These are phyloP conservation scores for Heliconius eleuchia DNA, from an alignment of 1,140 invertebrate species.

Conservation along the genomic window DNA sequence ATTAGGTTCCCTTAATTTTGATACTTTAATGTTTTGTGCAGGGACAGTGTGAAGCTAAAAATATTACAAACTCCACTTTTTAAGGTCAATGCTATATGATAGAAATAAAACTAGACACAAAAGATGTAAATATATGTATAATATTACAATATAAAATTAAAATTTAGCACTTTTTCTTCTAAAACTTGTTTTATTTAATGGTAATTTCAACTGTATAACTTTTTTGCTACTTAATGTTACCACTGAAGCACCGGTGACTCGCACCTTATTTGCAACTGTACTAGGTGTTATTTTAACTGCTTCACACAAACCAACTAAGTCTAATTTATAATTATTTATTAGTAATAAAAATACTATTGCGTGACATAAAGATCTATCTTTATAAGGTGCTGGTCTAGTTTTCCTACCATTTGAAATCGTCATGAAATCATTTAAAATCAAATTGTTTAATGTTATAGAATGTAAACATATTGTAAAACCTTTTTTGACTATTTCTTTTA, in stretches of 20 bases:
- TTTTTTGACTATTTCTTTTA: slow-evolving; percentile 56
- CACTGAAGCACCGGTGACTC: slow-evolving; percentile 56
- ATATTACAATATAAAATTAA: slow-evolving; percentile 37
- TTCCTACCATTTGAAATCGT: slow-evolving; percentile 46
- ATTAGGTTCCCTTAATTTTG: too few species aligned
- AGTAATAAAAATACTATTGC: slow-evolving; percentile 62
- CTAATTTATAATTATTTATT: slow-evolving; percentile 63
- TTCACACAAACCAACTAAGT: slow-evolving; percentile 53
- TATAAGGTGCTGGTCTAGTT: slow-evolving; percentile 52
- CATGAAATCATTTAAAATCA: slow-evolving; percentile 58
- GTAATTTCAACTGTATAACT: slow-evolving; percentile 59
- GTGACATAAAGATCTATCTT: slow-evolving; percentile 66
- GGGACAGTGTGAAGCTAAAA: neutral
- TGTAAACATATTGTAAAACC: slow-evolving; percentile 47
- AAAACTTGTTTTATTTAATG: slow-evolving; percentile 50
- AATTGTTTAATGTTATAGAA: slow-evolving; percentile 58
- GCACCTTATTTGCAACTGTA: slow-evolving; percentile 49
- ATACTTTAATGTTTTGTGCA: too few species aligned
- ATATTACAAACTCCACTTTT: neutral
- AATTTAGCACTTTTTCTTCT: slow-evolving; percentile 59
- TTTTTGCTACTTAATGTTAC: slow-evolving; percentile 49
- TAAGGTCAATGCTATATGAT: neutral
- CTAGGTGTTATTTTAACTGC: slow-evolving; percentile 50
- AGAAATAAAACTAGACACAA: neutral
- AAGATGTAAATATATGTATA: neutral